Conservation (phyloP, 1,140 invertebrate genomes). For the Hydropsyche tenuis region DNA sequence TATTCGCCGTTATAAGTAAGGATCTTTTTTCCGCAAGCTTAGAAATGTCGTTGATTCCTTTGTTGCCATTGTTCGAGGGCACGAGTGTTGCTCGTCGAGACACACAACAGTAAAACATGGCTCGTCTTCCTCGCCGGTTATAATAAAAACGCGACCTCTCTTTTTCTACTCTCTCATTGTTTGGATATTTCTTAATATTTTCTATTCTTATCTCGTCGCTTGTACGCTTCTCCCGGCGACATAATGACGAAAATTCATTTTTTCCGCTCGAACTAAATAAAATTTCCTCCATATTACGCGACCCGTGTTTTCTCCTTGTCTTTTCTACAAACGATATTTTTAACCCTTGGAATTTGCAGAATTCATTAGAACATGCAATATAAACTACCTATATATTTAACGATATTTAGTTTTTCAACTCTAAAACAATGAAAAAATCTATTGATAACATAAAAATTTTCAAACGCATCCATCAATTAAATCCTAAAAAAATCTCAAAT, state of each 20-base stretch:
- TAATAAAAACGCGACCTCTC: conserved; percentile 19
- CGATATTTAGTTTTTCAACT: no score
- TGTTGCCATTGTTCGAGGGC: conserved; percentile 21
- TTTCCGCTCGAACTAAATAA: neutral
- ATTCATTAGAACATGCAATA: no score
- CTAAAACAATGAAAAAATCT: no score
- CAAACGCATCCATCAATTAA: no score
- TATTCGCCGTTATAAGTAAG: no score
- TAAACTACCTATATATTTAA: no score
- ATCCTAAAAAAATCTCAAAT: no score
- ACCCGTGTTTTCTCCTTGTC: neutral
- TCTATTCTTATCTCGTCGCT: neutral
- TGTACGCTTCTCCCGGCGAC: no score
- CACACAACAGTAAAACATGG: conserved; percentile 5
- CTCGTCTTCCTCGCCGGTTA: conserved; percentile 12
- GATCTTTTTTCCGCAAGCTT: conserved; percentile 28
- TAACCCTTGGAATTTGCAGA: no score
- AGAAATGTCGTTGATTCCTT: conserved; percentile 25
- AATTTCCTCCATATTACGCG: neutral
- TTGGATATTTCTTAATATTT: conserved; percentile 15
- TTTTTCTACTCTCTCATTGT: neutral
- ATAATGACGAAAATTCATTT: conserved; percentile 9
- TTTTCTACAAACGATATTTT: no score
- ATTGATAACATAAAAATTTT: no score
- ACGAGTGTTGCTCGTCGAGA: conserved; percentile 20